A percentile compares a stretch with the other conserved stretches of the same genome.
Conservation (phyloP, 1,140 invertebrate genomes). For the Druon quercuslanigerum region DNA sequence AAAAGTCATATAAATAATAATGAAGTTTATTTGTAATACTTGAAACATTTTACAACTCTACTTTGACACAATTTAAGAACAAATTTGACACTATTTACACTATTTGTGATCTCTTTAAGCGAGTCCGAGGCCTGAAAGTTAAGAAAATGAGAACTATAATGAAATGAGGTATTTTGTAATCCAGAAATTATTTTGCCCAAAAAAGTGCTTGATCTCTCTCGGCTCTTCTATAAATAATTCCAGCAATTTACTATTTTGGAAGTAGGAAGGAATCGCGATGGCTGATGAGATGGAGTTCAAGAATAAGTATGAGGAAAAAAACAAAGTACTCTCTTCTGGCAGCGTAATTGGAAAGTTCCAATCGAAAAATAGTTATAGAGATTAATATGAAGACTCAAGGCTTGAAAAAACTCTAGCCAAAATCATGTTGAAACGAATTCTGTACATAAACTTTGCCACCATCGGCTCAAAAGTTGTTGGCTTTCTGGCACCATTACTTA, state of each 20-base stretch:
- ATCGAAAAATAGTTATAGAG: neutral
- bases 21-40: too few species aligned
- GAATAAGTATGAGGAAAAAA: slow-evolving; percentile 14
- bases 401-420: neutral
- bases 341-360: slow-evolving; percentile 1
- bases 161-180: too few species aligned
- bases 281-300: slow-evolving; percentile 25
- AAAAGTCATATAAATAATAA: too few species aligned
- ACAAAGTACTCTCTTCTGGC: neutral
- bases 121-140: too few species aligned
- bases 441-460: slow-evolving; percentile 63
- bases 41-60: too few species aligned
- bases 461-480: slow-evolving; percentile 68
- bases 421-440: slow-evolving; percentile 60
- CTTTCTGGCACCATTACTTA: slow-evolving; percentile 71
- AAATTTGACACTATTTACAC: too few species aligned
- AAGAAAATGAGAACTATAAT: too few species aligned
- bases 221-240: slow-evolving; percentile 9
- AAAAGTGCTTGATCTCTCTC: neutral
- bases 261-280: slow-evolving; percentile 14
- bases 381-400: neutral
- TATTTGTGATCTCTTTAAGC: too few species aligned
- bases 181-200: too few species aligned
- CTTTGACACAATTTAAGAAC: too few species aligned
- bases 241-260: slow-evolving; percentile 19